phyloP scores from a whole-genome alignment of 2,113 vertebrate genomes.

The Rhinolophus ferrumequinum region DNA sequence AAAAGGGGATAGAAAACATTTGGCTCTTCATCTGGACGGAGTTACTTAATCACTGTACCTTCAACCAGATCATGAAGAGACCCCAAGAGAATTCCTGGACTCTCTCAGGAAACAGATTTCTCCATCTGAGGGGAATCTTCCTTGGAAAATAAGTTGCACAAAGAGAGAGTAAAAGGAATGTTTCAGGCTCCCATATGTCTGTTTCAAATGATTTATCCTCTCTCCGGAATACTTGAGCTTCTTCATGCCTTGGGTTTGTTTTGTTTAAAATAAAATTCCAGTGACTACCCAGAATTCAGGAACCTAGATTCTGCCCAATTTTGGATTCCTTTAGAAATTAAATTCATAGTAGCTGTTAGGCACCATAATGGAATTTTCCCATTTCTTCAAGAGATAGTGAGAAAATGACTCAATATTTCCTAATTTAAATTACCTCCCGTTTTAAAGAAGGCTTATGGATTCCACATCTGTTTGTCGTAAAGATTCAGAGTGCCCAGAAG shows the following conservation, averaged over 20 bases:
- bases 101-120: slow-evolving; percentile 54
- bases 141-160: slow-evolving; percentile 60
- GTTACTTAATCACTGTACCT: slow-evolving; percentile 56
- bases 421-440: neutral
- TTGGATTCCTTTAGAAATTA: neutral
- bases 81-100: slow-evolving; percentile 36
- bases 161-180: neutral
- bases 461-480: neutral
- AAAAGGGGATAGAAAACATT: neutral
- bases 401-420: slow-evolving; percentile 19
- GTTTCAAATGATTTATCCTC: slow-evolving; percentile 51
- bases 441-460: slow-evolving; percentile 10
- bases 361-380: neutral
- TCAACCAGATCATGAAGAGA: slow-evolving; percentile 48
- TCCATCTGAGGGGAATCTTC: slow-evolving; percentile 37
- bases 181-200: neutral
- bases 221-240: neutral
- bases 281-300: slow-evolving; percentile 8
- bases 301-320: neutral
- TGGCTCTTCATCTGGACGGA: neutral
- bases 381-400: slow-evolving; percentile 44
- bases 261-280: slow-evolving; percentile 56
- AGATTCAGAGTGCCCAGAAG: neutral
- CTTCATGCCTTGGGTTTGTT: slow-evolving; percentile 28
- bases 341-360: slow-evolving; percentile 30